Base-by-base conservation (phyloP, 1,140 invertebrate genomes). In the Diachasma alloeum region DNA sequence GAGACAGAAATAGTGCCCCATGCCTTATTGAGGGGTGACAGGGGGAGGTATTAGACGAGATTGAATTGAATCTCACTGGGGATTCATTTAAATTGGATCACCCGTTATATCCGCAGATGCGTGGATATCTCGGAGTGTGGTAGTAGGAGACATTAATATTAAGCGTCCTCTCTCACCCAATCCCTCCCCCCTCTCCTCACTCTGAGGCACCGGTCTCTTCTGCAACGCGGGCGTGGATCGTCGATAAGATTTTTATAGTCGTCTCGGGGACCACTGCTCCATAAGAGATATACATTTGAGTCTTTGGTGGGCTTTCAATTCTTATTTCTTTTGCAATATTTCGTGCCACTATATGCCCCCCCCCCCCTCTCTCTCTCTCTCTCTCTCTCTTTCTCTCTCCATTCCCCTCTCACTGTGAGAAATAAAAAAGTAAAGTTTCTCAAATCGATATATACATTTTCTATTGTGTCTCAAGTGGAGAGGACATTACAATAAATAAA, bases 181-280 rank as follows among this genome's bases (percentile, higher is more conserved):
- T 39, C 36, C 36, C 36, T 39, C 36, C 4, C 36, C 36, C n/a
- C 31, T 37, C 11, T 11, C 11, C 15, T 10, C 78, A 66, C 68
- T 48, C 44, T 8, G 71, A n/a, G 56, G 17, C 76, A 78, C 63
- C 39, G 48, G 48, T 53, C n/a, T 46, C 44, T 46, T 46, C 19
- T 26, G 59, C 59, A 26, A 63, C 59, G 24, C 59, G 59, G 59
- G 59, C 59, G 24, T 24, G 59, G 59, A 63, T 63, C 81, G 74
- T 74, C 80, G 84, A 85, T 85, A 85, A 85, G 84, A 84, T 84
- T 85, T 85, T 84, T 84, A 85, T 84, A 85, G 81, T 78, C 59
- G 36, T 39, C 53, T 13, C n/a, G 72, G 59, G 72, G 39, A 42
- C 72, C 72, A 74, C 66, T 68, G n/a, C 26, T n/a, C 26, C 66